Base-by-base conservation (phyloP, 1,140 invertebrate genomes). In the Plectrocnemia conspersa region DNA sequence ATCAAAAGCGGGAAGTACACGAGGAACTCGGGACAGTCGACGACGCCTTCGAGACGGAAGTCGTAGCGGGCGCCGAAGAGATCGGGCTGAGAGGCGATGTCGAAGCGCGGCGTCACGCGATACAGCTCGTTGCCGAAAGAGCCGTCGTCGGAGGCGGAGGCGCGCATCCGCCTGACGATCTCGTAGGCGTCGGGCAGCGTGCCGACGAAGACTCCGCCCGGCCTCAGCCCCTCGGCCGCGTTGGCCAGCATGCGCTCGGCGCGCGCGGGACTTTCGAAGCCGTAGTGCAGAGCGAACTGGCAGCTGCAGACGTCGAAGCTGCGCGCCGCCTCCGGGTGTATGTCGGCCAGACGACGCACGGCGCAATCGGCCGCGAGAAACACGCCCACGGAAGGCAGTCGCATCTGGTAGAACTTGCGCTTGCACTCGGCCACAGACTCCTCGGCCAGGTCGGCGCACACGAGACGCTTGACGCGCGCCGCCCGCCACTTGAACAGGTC, bases 1-100 rank as follows among this genome's bases (percentile, higher is more conserved):
- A 84, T 74, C 49, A 99, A 77, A 3, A 85, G 77, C 19, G 91
- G 88, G 71, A 98, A 91, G 73, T 98, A 85, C 11, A 98, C 94
- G 22, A 99, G 76, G 78, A 98, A 99, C 71, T 99, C 97, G 19
- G 97, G 97, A 76, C 97, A 99, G 70, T 99, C 85, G 0, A 99
- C 96, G 11, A 96, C 92, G 33, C 89, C 93, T 67, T 98, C 92
- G 44, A 99, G 73, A 66, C 93, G 83, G 70, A 99, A 99, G 71
- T 95, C 83, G 76, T 99, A 98, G 71, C 94, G 92, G 24, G 89
- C 92, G 33, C 97, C 97, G 80, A 99, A 99, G 10, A 98, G 68
- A 3, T 91, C 89, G 62, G 83, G 81, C 9, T 82, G 79, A 33
- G 82, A 76, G 60, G 82, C 75, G 21, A 78, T 75, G 63, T 89